phyloP scores from a whole-genome alignment of 2,113 vertebrate species.

The Phalacrocorax aristotelis region DNA sequence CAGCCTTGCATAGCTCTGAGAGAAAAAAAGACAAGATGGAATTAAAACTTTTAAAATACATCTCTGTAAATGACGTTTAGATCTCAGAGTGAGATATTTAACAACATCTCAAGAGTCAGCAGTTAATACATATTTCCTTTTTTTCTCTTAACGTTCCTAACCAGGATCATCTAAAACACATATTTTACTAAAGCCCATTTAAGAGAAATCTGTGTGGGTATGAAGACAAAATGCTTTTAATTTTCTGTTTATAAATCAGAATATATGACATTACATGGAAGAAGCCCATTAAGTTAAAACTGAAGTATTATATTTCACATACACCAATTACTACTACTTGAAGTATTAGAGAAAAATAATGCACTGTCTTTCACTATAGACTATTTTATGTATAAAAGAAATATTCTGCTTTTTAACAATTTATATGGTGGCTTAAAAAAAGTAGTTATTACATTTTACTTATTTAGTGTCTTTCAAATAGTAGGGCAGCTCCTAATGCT shows the following conservation, averaged over 20 bases:
- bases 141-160: not conserved
- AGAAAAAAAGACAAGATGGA: not conserved
- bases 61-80: not conserved
- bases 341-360: not conserved
- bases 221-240: not conserved
- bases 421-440: not conserved
- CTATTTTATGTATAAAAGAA: not conserved
- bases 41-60: not conserved
- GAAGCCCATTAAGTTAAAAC: not conserved
- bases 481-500: not conserved
- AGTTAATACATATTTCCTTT: not conserved
- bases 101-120: not conserved
- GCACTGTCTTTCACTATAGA: not conserved
- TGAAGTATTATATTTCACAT: not conserved
- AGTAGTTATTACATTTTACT: not conserved
- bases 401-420: not conserved
- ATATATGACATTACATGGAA: not conserved
- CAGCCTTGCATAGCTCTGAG: not conserved
- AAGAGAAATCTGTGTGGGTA: not conserved
- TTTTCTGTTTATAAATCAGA: not conserved
- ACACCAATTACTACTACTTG: not conserved
- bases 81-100: not conserved
- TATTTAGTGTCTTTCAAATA: not conserved
- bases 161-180: not conserved
- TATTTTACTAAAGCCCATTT: not conserved